A percentile compares a stretch with the other conserved stretches of the same genome.
These are phyloP conservation scores for Drosophila kepulauana DNA, from an alignment of 1,140 invertebrate genomes.

Conservation along the genomic window DNA sequence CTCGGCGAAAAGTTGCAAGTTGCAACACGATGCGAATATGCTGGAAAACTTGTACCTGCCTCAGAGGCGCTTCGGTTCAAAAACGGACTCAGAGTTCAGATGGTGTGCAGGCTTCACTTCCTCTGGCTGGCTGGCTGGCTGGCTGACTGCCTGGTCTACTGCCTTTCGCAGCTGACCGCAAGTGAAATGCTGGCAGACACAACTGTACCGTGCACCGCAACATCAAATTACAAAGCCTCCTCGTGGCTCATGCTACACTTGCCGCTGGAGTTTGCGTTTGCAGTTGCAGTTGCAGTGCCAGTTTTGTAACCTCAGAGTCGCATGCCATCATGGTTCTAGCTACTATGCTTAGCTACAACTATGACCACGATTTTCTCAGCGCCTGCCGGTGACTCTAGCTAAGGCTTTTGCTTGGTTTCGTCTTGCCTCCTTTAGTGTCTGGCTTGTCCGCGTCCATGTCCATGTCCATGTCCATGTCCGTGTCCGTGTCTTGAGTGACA, in stretches of 20 bases:
- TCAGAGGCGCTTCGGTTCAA: neutral
- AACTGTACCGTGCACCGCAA: constrained; percentile 61
- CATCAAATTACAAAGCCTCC: constrained; percentile 71
- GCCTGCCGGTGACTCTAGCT: neutral
- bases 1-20: constrained; percentile 23
- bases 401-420: neutral
- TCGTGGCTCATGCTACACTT: no score
- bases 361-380: no score
- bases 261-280: no score
- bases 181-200: constrained; percentile 25
- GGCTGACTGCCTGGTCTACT: neutral
- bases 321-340: neutral
- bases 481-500: no score
- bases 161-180: constrained; percentile 49
- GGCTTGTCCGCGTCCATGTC: neutral
- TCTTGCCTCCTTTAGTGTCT: neutral
- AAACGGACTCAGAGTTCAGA: neutral
- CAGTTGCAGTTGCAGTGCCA: neutral
- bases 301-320: constrained; percentile 3
- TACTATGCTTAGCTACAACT: neutral
- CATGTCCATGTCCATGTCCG: no score
- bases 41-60: constrained; percentile 24
- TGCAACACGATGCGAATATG: constrained; percentile 12
- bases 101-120: neutral
- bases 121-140: no score